Evolutionary conservation across 2,797 vertebrate species (phyloP).

Genomic region (Falco biarmicus): DNA sequence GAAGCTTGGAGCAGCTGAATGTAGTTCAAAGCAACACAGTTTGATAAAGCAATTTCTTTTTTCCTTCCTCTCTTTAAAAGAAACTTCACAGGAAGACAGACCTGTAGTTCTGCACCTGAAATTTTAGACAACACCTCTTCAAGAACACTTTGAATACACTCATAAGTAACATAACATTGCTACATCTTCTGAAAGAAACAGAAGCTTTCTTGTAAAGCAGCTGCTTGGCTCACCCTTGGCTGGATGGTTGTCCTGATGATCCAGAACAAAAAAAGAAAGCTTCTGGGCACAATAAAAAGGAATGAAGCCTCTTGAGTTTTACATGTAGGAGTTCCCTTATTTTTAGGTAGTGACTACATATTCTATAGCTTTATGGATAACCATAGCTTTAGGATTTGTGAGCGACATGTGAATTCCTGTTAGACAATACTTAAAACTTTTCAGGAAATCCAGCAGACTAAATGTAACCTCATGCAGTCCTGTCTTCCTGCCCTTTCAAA

Average conservation of each 20-base stretch:
- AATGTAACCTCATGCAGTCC: background rate
- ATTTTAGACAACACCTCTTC: background rate
- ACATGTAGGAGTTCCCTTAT: fast-evolving
- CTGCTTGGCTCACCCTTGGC: background rate
- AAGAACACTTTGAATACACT: background rate
- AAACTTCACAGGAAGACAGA: background rate
- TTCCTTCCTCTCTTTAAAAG: slow-evolving; percentile 13
- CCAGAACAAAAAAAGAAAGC: background rate
- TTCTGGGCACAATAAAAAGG: background rate
- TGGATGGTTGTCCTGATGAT: background rate
- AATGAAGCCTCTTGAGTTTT: background rate
- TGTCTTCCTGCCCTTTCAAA: background rate
- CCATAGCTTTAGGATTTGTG: background rate
- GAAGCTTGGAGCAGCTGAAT: slow-evolving; percentile 25
- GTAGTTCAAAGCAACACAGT: background rate
- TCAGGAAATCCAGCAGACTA: background rate
- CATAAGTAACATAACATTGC: background rate
- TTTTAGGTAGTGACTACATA: background rate
- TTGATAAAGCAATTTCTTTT: background rate
- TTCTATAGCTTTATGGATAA: background rate
- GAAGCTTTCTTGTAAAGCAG: background rate
- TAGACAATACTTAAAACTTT: background rate
- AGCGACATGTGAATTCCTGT: background rate
- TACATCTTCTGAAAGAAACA: background rate
- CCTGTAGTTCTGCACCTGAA: background rate